Conservation (phyloP, 2,797 vertebrate species). For the Lacerta agilis region DNA sequence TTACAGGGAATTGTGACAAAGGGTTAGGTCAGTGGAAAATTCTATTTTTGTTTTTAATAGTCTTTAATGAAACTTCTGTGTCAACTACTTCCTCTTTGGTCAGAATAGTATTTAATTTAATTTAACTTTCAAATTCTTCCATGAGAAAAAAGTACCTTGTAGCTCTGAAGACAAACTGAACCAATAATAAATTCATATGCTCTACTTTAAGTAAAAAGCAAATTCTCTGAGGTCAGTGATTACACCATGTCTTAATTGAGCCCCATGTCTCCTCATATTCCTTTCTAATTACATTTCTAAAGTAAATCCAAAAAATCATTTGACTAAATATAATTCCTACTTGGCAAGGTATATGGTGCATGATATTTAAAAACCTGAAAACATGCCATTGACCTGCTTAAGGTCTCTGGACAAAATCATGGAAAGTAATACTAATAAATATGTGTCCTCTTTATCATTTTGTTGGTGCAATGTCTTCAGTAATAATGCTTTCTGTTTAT, state of each 20-base stretch:
- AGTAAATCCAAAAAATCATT: not conserved
- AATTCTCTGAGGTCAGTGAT: not conserved
- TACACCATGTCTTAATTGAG: not conserved
- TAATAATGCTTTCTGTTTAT: not conserved
- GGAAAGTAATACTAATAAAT: not conserved
- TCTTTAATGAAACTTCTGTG: not conserved
- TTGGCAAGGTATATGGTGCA: not conserved
- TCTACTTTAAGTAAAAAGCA: not conserved
- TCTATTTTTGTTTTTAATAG: not conserved
- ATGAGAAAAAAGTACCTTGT: not conserved
- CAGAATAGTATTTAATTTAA: not conserved
- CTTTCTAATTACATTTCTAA: not conserved
- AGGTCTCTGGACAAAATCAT: constrained; percentile 10
- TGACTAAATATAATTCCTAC: not conserved
- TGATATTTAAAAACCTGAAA: not conserved
- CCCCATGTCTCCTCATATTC: not conserved
- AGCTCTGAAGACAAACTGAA: not conserved
- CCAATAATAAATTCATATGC: not conserved
- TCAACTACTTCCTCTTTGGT: not conserved
- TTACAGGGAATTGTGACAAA: not conserved
- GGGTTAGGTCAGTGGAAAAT: not conserved
- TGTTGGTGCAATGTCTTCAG: fast-evolving
- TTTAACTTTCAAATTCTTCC: not conserved
- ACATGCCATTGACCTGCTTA: not conserved
- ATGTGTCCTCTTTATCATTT: not conserved